Evolutionary conservation across 1,140 invertebrate genomes (phyloP), one percentile per base, ranked within the genome.

Genomic region (Propsilocerus akamusi): DNA sequence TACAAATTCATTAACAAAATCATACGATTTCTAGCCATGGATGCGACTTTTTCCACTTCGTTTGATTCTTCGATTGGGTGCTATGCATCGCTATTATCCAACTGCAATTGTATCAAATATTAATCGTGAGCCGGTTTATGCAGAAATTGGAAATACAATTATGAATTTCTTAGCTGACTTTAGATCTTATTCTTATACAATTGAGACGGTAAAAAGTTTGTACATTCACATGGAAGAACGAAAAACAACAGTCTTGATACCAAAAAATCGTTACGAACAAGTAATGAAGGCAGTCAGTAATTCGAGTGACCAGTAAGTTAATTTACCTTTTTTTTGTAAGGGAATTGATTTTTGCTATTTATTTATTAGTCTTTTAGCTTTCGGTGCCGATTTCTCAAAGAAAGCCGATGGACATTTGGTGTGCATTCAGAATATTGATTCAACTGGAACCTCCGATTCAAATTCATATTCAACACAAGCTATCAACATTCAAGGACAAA

Each of bases 81-180:
- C 86, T 2, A 84, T 91, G 65, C 88, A 83, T 68, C 74, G 85
- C 53, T 90, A 88, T 62, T 93, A 92, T 68, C 89, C 89, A 2
- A 86, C 83, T 62, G 84, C 87, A 0, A 63, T 92, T 24, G 77
- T 91, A 23, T 88, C 86, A n/a, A 75, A 84, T 20, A 70, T 84
- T 17, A 74, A 81, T 59, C 64, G 89, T 12, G 82, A 86, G 51
- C 78, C 87, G 1, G 81, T 90, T 2, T 93, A 85, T 63, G 83
- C 76, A 46, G 86, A 93, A 69, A 86, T 92, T 50, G 87, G 87
- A 52, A 50, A 20, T 50, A 68, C 62, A 72, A 76, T 61, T 75
- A 76, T 14, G 30, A 47, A 52, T 12, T 48, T 56, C 57, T 55
- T 56, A 74, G 72, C 14, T 24, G 88, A 92, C 70, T 91, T 92